Evolutionary conservation across 2,797 vertebrate genomes (phyloP).

Genomic region (Enteromius treurensis): DNA sequence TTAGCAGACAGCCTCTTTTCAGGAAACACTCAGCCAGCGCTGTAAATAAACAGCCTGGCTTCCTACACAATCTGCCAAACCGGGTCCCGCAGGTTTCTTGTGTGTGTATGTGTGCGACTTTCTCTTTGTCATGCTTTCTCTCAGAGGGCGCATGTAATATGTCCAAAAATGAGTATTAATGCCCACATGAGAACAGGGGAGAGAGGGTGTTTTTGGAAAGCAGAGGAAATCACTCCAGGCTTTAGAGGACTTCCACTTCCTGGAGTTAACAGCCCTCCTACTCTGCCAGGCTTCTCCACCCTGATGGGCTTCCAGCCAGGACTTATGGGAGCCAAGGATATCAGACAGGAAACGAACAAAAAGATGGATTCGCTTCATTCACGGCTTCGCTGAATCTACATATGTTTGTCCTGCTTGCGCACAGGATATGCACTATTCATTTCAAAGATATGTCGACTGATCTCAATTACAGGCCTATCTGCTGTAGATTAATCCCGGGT

Average conservation of each 20-base stretch:
- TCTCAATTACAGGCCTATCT: conserved; percentile 18
- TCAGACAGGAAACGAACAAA: conserved; percentile 63
- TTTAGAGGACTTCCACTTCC: conserved; percentile 90
- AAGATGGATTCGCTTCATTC: conserved; percentile 44
- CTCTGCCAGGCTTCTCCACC: conserved; percentile 64
- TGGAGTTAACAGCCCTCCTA: conserved; percentile 74
- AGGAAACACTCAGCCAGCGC: conserved; percentile 61
- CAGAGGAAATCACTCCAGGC: conserved; percentile 83
- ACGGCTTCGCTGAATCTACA: conserved; percentile 32
- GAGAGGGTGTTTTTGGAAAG: conserved; percentile 63
- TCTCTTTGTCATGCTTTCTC: conserved; percentile 20
- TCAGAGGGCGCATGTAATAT: conserved; percentile 24
- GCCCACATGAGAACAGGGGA: conserved; percentile 57
- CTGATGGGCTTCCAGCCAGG: conserved; percentile 71
- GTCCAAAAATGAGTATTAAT: conserved; percentile 29
- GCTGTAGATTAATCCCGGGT: conserved; percentile 8
- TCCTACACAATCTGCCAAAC: conserved; percentile 53
- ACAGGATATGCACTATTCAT: neutral
- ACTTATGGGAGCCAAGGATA: conserved; percentile 69
- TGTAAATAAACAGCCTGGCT: conserved; percentile 55
- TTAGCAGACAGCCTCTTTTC: conserved; percentile 72
- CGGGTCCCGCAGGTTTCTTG: conserved; percentile 4
- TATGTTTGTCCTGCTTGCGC: conserved; percentile 33
- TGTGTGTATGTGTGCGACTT: conserved; percentile 2
- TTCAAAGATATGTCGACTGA: conserved; percentile 21